Base-by-base conservation (phyloP, 2,888 invertebrate species). In the Aphidius colemani region DNA sequence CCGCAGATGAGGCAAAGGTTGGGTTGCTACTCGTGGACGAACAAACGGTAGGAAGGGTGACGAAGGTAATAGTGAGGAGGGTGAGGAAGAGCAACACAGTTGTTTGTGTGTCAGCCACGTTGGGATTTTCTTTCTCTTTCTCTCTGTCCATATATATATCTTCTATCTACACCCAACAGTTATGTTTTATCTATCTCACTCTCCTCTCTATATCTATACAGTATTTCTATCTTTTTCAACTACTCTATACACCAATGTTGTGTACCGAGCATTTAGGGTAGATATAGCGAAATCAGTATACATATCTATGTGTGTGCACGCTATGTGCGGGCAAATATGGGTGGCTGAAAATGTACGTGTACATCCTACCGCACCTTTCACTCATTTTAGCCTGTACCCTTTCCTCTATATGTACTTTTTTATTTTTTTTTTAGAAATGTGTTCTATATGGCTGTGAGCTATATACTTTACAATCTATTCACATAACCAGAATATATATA, bases 61-160 rank as follows among this genome's bases (percentile, higher is more conserved):
- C 61, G 70, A 66, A 69, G 69, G 68, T 53, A 59, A 13, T 40
- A 66, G 44, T 18, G 61, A 40, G 44, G 59, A 53, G 58, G 51
- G 55, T 61, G 67, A 61, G 64, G 46, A 53, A 49, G 61, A 55
- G 61, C 51, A 65, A 55, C 57, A 59, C 57, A 41, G 77, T 78
- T 79, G 80, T 80, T 81, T 81, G 81, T 81, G 80, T 82, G 81
- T 81, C 81, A 82, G 81, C 76, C 80, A 78, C 81, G 74, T 76
- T 79, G 81, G 78, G 79, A 78, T 76, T 74, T 67, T 69, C 69
- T 55, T 67, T 64, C 66, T 64, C 67, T 60, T 57, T 65, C 50
- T 61, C 67, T 67, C 63, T 66, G 50, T 63, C 66, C 11, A 39
- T 43, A 45, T 45, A 65, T 63, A 9, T 50, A 40, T 44, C 30